phyloP scores from a whole-genome alignment of 1,140 invertebrate species.

The Pseudomyrmex concolor region DNA sequence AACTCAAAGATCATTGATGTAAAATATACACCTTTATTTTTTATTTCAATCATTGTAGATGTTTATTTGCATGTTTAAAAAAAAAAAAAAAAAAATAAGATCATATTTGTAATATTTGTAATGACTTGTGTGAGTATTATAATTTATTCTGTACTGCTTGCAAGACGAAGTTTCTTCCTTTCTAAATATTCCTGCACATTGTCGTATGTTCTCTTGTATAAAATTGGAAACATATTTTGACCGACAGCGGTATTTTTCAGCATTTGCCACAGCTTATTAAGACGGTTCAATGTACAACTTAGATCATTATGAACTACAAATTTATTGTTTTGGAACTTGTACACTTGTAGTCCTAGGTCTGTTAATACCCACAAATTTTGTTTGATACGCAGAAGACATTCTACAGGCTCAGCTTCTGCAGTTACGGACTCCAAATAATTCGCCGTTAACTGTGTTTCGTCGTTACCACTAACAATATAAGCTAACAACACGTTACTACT shows the following conservation, averaged over 20 bases:
- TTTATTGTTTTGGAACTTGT: constrained; percentile 74
- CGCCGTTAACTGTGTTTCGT: constrained; percentile 75
- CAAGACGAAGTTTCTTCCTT: constrained; percentile 88
- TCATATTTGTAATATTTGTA: constrained; percentile 27
- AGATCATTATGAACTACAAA: constrained; percentile 72
- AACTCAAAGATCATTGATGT: not conserved
- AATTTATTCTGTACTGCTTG: constrained; percentile 69
- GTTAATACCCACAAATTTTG: constrained; percentile 82
- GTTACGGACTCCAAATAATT: constrained; percentile 74
- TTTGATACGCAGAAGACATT: constrained; percentile 80
- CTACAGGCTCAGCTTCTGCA: constrained; percentile 82
- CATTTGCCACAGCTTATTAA: constrained; percentile 80
- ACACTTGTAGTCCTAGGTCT: constrained; percentile 77
- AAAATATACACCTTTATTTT: constrained; percentile 1
- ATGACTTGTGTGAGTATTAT: constrained; percentile 11
- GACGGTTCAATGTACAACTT: constrained; percentile 73
- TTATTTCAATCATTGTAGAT: not conserved
- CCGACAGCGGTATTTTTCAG: constrained; percentile 70
- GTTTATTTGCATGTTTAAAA: not conserved
- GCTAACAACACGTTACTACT: constrained; percentile 83
- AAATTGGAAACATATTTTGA: constrained; percentile 84
- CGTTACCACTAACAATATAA: constrained; percentile 78
- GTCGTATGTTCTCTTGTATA: constrained; percentile 91
- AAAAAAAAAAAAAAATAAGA: not conserved
- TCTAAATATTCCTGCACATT: constrained; percentile 92